A percentile compares a stretch with the other conserved stretches of the same genome.
These are phyloP conservation scores for Lepidocyrtoides sp. DNA, from an alignment of 2,888 invertebrate genomes.

Conservation along the genomic window DNA sequence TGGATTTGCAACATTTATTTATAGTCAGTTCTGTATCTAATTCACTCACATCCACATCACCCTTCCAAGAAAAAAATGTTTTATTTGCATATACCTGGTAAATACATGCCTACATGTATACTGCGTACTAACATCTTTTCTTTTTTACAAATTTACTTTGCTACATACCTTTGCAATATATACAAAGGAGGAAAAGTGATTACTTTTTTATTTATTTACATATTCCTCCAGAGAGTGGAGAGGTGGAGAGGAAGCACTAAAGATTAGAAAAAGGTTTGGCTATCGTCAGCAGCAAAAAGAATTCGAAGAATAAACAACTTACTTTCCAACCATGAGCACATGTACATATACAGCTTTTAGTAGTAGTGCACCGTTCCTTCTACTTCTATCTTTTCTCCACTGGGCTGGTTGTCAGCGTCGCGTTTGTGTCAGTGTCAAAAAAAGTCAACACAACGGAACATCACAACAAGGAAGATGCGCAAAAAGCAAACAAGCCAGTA, in stretches of 20 bases:
- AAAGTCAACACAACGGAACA: conserved; percentile 60
- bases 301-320: conserved; percentile 3
- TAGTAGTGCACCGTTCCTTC: not conserved
- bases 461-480: conserved; percentile 14
- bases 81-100: not conserved
- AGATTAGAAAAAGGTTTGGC: conserved; percentile 42
- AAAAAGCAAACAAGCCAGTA: not conserved
- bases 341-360: not conserved
- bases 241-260: conserved; percentile 10
- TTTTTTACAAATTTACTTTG: too few species aligned
- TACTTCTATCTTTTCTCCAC: not conserved
- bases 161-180: conserved; percentile 5
- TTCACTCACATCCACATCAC: conserved; percentile 9
- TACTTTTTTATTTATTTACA: conserved; percentile 37
- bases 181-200: not conserved
- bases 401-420: conserved; percentile 49
- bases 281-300: conserved; percentile 11
- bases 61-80: not conserved
- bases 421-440: conserved; percentile 71
- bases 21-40: not conserved
- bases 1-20: not conserved
- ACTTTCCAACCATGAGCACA: conserved; percentile 12
- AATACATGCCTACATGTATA: not conserved
- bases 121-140: not conserved
- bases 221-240: conserved; percentile 17